A percentile compares a stretch with the other conserved stretches of the same genome.
Evolutionary conservation across 2,888 invertebrate species (phyloP).

Genomic region (Keiferia lycopersicella): DNA sequence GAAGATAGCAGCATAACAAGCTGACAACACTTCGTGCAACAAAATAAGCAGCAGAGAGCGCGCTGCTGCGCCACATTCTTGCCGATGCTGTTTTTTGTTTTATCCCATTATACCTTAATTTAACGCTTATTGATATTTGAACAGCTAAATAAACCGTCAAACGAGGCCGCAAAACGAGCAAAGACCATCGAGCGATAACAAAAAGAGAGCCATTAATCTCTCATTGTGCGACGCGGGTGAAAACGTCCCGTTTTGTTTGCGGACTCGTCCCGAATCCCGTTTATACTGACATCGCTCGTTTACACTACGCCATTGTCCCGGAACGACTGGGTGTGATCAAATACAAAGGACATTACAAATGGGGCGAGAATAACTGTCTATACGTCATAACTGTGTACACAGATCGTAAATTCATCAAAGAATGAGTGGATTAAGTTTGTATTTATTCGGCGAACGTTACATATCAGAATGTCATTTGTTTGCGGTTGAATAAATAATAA

Average conservation of each 20-base stretch:
- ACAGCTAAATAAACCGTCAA: constrained; percentile 75
- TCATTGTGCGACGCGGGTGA: constrained; percentile 69
- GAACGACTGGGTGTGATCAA: constrained; percentile 75
- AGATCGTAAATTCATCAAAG: constrained; percentile 63
- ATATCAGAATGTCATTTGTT: constrained; percentile 8
- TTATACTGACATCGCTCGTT: constrained; percentile 61
- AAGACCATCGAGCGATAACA: constrained; percentile 75
- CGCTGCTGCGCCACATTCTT: constrained; percentile 12
- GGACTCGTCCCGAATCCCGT: constrained; percentile 60
- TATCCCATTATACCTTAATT: constrained; percentile 60
- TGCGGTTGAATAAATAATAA: neutral
- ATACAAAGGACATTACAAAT: constrained; percentile 69
- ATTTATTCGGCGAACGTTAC: constrained; percentile 16
- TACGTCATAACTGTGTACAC: constrained; percentile 68
- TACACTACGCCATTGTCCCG: constrained; percentile 66
- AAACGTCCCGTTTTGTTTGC: constrained; percentile 71
- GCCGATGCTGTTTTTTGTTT: constrained; percentile 48
- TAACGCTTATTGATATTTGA: constrained; percentile 69
- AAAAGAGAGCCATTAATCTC: constrained; percentile 77
- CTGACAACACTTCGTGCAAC: constrained; percentile 18
- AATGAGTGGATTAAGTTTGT: constrained; percentile 26
- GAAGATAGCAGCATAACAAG: constrained; percentile 2
- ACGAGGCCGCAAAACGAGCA: constrained; percentile 74
- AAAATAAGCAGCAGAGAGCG: neutral
- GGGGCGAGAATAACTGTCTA: constrained; percentile 67